Evolutionary conservation across 30 jellyfish, hydroid and myxozoan species (phyloP).

Genomic region (Cassiopea xamachana): DNA sequence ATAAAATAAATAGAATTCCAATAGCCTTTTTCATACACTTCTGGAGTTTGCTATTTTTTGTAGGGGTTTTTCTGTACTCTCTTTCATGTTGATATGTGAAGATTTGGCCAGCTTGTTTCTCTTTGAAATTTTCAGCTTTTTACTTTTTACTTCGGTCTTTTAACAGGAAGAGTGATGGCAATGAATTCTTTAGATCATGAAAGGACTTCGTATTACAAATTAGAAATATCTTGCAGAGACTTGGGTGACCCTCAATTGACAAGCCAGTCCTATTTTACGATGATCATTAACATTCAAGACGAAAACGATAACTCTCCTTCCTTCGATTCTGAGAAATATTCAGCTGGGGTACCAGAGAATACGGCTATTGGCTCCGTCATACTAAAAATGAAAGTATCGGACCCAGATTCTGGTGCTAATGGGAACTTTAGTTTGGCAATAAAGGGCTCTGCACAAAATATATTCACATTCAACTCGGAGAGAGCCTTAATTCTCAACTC

Average conservation of each 20-base stretch:
- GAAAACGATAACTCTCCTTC: constrained; percentile 70
- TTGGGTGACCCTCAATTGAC: constrained; percentile 60
- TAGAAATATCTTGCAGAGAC: constrained; percentile 48
- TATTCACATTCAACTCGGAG: constrained; percentile 25
- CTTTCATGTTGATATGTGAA: too few relatives aligned
- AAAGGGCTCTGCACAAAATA: constrained; percentile 33
- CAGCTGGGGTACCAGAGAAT: constrained; percentile 44
- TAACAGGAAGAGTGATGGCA: constrained; percentile 60
- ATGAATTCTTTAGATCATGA: constrained; percentile 70
- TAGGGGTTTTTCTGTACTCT: too few relatives aligned
- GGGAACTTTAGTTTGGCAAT: constrained; percentile 55
- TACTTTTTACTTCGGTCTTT: not conserved
- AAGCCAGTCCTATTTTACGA: constrained; percentile 10
- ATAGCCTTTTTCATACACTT: too few relatives aligned
- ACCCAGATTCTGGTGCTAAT: constrained; percentile 73
- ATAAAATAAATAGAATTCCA: too few relatives aligned
- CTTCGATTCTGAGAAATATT: constrained; percentile 29
- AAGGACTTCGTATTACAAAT: constrained; percentile 17
- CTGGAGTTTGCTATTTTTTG: too few relatives aligned
- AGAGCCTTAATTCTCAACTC: constrained; percentile 50
- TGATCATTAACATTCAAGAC: constrained; percentile 35
- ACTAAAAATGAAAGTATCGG: constrained; percentile 23
- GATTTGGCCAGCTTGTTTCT: not conserved
- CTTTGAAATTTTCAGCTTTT: not conserved
- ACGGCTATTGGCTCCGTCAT: constrained; percentile 56